Percentiles rank a stretch among this genome's conserved stretches.
phyloP scores from a whole-genome alignment of 2,888 invertebrate species.

The Sicus ferrugineus region DNA sequence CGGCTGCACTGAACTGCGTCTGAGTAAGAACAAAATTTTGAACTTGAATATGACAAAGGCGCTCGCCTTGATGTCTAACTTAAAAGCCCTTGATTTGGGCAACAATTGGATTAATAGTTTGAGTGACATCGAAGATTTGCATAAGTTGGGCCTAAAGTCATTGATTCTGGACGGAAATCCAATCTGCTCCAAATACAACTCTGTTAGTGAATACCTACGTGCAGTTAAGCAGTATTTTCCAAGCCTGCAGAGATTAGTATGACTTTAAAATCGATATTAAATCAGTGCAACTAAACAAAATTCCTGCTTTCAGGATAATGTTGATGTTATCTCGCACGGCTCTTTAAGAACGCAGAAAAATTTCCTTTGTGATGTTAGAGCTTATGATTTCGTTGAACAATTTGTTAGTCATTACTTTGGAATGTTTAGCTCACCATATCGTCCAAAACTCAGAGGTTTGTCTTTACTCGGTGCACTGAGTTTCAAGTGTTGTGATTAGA shows the following conservation, averaged over 20 bases:
- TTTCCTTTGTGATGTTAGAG: slow-evolving; percentile 52
- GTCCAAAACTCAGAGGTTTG: slow-evolving; percentile 48
- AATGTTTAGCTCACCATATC: slow-evolving; percentile 50
- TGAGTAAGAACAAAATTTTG: slow-evolving; percentile 55
- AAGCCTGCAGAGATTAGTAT: slow-evolving; percentile 49
- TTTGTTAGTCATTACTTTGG: slow-evolving; percentile 52
- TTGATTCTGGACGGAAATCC: slow-evolving; percentile 57
- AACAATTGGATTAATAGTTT: slow-evolving; percentile 56
- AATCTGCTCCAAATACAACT: slow-evolving; percentile 51
- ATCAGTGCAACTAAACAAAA: not conserved
- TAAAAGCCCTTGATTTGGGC: slow-evolving; percentile 56
- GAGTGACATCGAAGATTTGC: slow-evolving; percentile 48
- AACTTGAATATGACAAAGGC: slow-evolving; percentile 46
- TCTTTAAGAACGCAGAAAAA: slow-evolving; percentile 52
- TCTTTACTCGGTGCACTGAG: not conserved
- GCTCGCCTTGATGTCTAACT: slow-evolving; percentile 50
- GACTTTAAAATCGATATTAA: not conserved
- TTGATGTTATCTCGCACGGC: slow-evolving; percentile 48
- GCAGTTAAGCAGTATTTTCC: slow-evolving; percentile 52
- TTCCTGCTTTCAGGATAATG: slow-evolving; percentile 47
- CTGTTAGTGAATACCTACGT: slow-evolving; percentile 54
- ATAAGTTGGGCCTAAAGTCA: slow-evolving; percentile 51
- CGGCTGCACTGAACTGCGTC: slow-evolving; percentile 52
- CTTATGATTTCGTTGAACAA: slow-evolving; percentile 55
- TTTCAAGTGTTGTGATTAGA: not conserved